Base-by-base conservation (phyloP, 2,797 vertebrate genomes). In the Tenualosa ilisha region DNA sequence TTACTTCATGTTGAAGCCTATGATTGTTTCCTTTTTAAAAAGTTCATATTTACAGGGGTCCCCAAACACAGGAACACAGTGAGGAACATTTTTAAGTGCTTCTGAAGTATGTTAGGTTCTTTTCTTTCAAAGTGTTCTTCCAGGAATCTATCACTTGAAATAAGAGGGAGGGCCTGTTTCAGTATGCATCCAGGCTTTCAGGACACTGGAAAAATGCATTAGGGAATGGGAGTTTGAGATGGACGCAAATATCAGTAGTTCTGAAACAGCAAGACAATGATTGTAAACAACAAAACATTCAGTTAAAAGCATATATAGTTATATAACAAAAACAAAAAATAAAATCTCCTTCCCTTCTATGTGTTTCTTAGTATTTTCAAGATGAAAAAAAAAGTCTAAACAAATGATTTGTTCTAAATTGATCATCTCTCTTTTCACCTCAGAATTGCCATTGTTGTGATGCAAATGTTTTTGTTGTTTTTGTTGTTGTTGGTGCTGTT, bases 241-340 rank as follows among this genome's bases (percentile, higher is more conserved):
- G 91, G 85, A 91, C 87, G 89, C 89, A 92, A 87, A 89, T 93
- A 91, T 95, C 95, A 95, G 92, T 93, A 95, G 93, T 94, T 93
- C 89, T 87, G 87, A 93, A 93, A 89, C 91, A 94, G 92, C 92
- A 93, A 92, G 91, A 92, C 91, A 91, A 91, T 90, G 88, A 89
- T 87, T 90, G 90, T 90, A 89, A 94, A 93, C 88, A 90, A 91
- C 88, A 82, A 88, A 93, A 87, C 85, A 91, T 91, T 88, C 90
- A 94, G 91, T 92, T 91, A 94, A 94, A 91, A 93, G 89, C 91
- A 94, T 92, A 94, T 91, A 87, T 91, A 90, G 91, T 90, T 89
- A 89, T 91, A 85, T 93, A 92, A 93, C 93, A 86, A 90, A 94
- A 94, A 93, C 89, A 94, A 94, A 94, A 87, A 92, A 93, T 82